Percentiles rank a stretch among this genome's conserved stretches.
Conservation (phyloP, 2,888 invertebrate genomes). For the Thymelicus lineola region DNA sequence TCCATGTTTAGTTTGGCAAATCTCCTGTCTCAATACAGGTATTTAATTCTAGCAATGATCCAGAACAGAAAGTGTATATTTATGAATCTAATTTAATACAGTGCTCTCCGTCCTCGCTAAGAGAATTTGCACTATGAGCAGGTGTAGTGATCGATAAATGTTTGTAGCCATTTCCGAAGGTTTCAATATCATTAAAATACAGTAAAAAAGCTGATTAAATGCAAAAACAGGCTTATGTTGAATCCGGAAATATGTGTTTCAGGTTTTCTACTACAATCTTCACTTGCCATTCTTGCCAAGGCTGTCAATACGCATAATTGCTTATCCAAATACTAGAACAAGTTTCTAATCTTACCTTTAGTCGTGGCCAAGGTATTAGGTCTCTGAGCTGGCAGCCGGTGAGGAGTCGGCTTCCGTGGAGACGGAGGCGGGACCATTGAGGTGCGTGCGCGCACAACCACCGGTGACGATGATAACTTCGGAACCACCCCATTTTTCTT, state of each 20-base stretch:
- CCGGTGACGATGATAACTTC: constrained; percentile 76
- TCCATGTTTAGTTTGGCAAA: too few species aligned
- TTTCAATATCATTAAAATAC: too few species aligned
- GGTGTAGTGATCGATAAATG: too few species aligned
- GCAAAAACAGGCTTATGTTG: not conserved
- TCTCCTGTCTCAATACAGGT: too few species aligned
- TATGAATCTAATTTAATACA: too few species aligned
- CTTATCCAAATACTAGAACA: not conserved
- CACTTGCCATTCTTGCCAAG: constrained; percentile 2
- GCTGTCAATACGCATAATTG: not conserved
- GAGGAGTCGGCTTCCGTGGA: constrained; percentile 72
- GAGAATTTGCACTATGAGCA: too few species aligned
- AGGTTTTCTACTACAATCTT: not conserved
- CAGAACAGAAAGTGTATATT: too few species aligned
- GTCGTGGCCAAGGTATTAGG: constrained; percentile 74
- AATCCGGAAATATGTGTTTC: not conserved
- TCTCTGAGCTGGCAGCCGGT: constrained; percentile 69
- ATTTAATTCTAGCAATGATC: too few species aligned
- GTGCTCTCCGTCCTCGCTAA: too few species aligned
- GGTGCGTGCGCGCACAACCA: constrained; percentile 72
- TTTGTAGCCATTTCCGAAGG: too few species aligned
- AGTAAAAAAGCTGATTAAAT: not conserved
- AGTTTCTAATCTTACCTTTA: constrained; percentile 60
- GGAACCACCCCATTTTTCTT: constrained; percentile 82
- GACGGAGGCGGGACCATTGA: constrained; percentile 74